phyloP scores from a whole-genome alignment of 2,888 invertebrate species.

The Drosophila suboccidentalis region DNA sequence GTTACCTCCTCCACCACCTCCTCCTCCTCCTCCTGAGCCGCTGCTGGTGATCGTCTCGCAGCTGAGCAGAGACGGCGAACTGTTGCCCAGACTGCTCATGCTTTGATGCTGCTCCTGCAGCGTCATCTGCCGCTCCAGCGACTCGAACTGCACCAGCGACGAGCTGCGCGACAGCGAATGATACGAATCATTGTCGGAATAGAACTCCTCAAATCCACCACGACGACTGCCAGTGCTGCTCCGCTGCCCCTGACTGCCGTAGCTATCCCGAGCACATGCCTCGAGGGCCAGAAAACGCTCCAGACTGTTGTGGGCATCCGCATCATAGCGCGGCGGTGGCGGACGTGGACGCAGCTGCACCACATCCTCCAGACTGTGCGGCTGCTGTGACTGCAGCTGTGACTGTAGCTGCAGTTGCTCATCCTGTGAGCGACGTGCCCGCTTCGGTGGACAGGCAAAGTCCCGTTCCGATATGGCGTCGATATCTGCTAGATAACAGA shows the following conservation, averaged over 20 bases:
- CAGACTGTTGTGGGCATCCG: constrained; percentile 73
- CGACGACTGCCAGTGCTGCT: constrained; percentile 79
- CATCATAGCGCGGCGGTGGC: constrained; percentile 57
- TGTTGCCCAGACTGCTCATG: constrained; percentile 83
- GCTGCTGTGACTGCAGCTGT: constrained; percentile 24
- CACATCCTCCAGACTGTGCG: constrained; percentile 66
- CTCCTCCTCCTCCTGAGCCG: constrained; percentile 43
- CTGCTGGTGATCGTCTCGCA: constrained; percentile 67
- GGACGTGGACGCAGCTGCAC: constrained; percentile 71
- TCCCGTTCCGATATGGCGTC: constrained; percentile 89
- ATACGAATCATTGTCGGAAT: constrained; percentile 86
- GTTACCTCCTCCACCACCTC: constrained; percentile 33
- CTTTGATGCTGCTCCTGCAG: constrained; percentile 85
- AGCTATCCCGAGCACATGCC: constrained; percentile 72
- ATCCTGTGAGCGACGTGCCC: constrained; percentile 88
- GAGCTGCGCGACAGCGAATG: constrained; percentile 91
- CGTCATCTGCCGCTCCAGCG: constrained; percentile 90
- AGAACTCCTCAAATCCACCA: constrained; percentile 84
- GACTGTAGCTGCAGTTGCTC: constrained; percentile 28
- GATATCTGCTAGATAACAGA: constrained; percentile 75
- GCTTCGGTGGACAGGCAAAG: constrained; percentile 91
- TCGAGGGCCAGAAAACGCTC: constrained; percentile 79
- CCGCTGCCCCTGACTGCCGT: constrained; percentile 72
- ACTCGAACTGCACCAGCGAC: constrained; percentile 94
- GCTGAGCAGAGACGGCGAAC: constrained; percentile 84